These are phyloP conservation scores for Siniperca obscura DNA, from an alignment of 2,797 vertebrate genomes.

Conservation along the genomic window DNA sequence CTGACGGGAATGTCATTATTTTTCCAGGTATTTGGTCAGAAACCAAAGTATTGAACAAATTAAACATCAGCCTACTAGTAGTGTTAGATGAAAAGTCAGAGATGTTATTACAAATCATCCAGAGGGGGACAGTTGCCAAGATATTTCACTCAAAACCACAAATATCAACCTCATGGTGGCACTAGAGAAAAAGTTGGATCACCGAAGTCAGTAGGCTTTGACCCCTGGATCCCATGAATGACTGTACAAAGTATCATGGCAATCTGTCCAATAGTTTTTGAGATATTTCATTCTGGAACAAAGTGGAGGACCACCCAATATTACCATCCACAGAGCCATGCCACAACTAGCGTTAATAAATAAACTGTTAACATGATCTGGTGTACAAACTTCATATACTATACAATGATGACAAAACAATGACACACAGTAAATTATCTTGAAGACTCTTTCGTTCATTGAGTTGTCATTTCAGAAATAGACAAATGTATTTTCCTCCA, in stretches of 20 bases:
- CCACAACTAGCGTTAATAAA: not conserved
- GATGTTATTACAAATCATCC: too few species aligned
- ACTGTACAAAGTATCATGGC: too few species aligned
- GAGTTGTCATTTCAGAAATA: not conserved
- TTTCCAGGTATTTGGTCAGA: not conserved
- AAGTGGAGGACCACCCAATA: too few species aligned
- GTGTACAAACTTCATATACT: not conserved
- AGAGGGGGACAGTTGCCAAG: not conserved
- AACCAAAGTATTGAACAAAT: not conserved
- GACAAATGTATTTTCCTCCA: not conserved
- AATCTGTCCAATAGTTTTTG: too few species aligned
- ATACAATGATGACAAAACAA: not conserved
- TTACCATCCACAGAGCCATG: not conserved
- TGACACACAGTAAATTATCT: not conserved
- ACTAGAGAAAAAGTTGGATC: not conserved
- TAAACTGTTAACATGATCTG: too few species aligned
- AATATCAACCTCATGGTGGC: not conserved
- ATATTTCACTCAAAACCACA: not conserved
- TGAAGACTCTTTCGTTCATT: not conserved
- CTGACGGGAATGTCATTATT: not conserved
- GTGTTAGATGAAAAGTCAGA: not conserved
- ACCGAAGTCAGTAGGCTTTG: too few species aligned
- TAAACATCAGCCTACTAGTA: not conserved
- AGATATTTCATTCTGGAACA: too few species aligned
- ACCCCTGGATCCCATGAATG: too few species aligned